A percentile compares a stretch with the other conserved stretches of the same genome.
phyloP scores from a whole-genome alignment of 2,113 vertebrate genomes.

The Heteronetta atricapilla region DNA sequence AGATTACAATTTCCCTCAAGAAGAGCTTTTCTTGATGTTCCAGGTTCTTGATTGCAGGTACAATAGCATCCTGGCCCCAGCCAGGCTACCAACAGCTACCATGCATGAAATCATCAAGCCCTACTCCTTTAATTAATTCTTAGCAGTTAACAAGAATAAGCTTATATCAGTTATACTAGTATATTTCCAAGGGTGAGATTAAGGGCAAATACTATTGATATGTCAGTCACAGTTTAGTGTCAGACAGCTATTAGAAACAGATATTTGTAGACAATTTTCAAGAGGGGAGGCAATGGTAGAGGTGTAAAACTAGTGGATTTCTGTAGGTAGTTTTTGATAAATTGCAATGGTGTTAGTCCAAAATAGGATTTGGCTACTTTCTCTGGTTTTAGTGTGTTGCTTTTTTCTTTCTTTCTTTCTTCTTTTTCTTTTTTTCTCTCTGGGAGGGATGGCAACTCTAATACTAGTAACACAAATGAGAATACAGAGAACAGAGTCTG shows the following conservation, averaged over 20 bases:
- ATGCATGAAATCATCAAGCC: not conserved
- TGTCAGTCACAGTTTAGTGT: not conserved
- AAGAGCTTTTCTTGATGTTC: not conserved
- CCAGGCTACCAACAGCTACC: not conserved
- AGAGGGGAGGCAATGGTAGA: accelerated
- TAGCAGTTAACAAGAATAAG: not conserved
- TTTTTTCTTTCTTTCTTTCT: not conserved
- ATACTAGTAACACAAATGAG: not conserved
- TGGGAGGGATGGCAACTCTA: not conserved
- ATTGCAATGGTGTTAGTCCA: not conserved
- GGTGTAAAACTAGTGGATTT: not conserved
- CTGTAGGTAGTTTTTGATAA: not conserved
- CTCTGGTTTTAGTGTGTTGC: not conserved
- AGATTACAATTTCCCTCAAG: not conserved
- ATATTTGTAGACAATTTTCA: not conserved
- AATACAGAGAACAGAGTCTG: not conserved
- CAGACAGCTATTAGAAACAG: not conserved
- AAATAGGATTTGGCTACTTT: not conserved
- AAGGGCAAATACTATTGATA: not conserved
- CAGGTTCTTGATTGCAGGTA: not conserved
- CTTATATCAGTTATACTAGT: not conserved
- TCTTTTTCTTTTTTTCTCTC: not conserved
- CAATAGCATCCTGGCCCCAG: not conserved
- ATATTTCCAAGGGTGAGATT: not conserved
- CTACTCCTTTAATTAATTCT: not conserved